A percentile compares a stretch with the other conserved stretches of the same genome.
Evolutionary conservation across 2,888 invertebrate species (phyloP).

Genomic region (Limnephilus rhombicus): DNA sequence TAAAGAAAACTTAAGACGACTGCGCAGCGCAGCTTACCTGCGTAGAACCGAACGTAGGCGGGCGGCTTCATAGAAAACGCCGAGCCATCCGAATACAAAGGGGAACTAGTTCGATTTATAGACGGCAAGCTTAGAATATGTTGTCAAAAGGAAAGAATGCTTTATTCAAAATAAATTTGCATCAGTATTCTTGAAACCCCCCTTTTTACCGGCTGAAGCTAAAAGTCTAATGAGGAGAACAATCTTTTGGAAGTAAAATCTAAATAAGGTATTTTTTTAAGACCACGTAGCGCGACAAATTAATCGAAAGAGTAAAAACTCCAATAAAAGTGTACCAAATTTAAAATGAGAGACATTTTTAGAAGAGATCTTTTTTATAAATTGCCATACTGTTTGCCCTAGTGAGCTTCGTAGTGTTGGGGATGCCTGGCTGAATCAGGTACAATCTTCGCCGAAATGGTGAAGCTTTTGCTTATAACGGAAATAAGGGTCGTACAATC

Average conservation of each 20-base stretch:
- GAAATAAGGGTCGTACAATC: constrained; percentile 51
- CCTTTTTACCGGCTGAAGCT: not conserved
- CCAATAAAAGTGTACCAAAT: not conserved
- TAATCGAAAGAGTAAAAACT: not conserved
- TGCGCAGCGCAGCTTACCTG: constrained; percentile 52
- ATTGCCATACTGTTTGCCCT: constrained; percentile 18
- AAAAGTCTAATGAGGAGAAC: not conserved
- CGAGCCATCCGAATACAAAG: constrained; percentile 36
- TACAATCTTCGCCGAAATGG: constrained; percentile 45
- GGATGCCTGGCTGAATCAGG: constrained; percentile 47
- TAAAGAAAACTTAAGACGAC: constrained; percentile 37
- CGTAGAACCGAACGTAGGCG: constrained; percentile 52
- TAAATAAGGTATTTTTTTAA: constrained; percentile 2
- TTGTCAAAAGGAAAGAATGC: not conserved
- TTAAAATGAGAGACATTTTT: not conserved
- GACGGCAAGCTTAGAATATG: not conserved
- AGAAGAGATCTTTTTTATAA: not conserved
- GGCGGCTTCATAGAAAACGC: constrained; percentile 49
- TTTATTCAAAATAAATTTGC: not conserved
- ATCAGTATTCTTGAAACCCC: not conserved
- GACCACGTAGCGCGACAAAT: not conserved
- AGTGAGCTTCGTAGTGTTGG: not conserved
- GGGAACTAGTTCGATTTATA: constrained; percentile 23
- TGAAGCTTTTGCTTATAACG: constrained; percentile 53
- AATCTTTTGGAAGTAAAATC: constrained; percentile 10